Conservation (phyloP, 2,113 vertebrate genomes). For the Daboia siamensis region DNA sequence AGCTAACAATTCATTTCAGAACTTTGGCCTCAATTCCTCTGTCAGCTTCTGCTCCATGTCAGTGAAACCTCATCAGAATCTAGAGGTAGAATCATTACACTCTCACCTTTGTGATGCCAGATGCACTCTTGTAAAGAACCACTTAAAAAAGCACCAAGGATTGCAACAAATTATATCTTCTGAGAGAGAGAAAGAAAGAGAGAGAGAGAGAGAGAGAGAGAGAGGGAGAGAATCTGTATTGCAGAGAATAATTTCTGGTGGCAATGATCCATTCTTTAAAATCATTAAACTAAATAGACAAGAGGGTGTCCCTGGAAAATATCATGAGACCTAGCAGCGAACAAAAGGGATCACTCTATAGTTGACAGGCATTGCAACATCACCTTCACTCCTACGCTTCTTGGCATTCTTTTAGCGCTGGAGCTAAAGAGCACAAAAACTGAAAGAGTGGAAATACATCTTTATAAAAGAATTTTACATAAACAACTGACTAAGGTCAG, state of each 20-base stretch:
- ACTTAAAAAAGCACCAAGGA: slow-evolving; percentile 23
- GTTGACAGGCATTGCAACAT: slow-evolving; percentile 43
- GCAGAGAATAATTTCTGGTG: slow-evolving; percentile 48
- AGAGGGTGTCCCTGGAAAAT: slow-evolving; percentile 50
- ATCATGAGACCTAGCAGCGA: slow-evolving; percentile 36
- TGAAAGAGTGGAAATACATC: slow-evolving; percentile 45
- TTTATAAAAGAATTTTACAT: slow-evolving; percentile 46
- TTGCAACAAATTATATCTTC: slow-evolving; percentile 23
- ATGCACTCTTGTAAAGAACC: slow-evolving; percentile 19
- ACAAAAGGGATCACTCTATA: slow-evolving; percentile 51
- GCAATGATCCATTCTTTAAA: slow-evolving; percentile 29
- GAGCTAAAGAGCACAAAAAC: slow-evolving; percentile 38
- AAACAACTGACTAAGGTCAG: slow-evolving; percentile 41
- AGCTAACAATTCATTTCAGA: background rate
- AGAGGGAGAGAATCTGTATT: slow-evolving; percentile 20
- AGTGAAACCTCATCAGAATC: slow-evolving; percentile 29
- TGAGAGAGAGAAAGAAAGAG: slow-evolving; percentile 3
- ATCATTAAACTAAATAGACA: slow-evolving; percentile 34
- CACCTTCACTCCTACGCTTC: slow-evolving; percentile 38
- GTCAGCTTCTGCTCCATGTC: slow-evolving; percentile 6
- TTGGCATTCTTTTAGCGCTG: slow-evolving; percentile 45
- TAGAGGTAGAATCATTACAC: slow-evolving; percentile 39
- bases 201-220: no score
- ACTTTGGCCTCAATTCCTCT: background rate
- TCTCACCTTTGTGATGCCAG: slow-evolving; percentile 16